Percentiles rank a stretch among this genome's conserved stretches.
phyloP scores from a whole-genome alignment of 2,113 vertebrate genomes.

The Turdus rufiventris region DNA sequence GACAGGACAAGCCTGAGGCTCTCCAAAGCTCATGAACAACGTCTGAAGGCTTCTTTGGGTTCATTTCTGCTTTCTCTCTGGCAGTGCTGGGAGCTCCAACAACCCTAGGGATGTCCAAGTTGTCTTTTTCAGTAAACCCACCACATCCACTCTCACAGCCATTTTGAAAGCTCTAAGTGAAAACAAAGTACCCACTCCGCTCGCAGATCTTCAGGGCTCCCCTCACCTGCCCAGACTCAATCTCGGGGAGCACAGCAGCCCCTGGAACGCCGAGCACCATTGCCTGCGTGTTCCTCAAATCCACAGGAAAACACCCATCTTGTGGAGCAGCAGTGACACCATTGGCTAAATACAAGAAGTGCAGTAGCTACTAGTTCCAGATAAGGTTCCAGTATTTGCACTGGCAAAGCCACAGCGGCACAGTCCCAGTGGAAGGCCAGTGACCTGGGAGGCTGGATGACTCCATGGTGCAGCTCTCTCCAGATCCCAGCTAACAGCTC shows the following conservation, averaged over 20 bases:
- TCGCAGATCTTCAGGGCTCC: not conserved
- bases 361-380: not conserved
- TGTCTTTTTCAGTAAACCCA: not conserved
- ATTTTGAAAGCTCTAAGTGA: not conserved
- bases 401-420: fast-evolving
- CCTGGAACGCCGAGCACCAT: fast-evolving
- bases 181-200: not conserved
- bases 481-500: not conserved
- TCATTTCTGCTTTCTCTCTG: fast-evolving
- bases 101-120: fast-evolving
- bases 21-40: not conserved
- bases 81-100: fast-evolving
- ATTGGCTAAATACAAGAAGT: conserved; percentile 59
- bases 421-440: not conserved
- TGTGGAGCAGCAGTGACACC: conserved; percentile 69
- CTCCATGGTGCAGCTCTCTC: fast-evolving
- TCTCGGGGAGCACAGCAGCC: fast-evolving
- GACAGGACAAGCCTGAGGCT: not conserved
- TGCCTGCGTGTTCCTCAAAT: not conserved
- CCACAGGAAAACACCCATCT: conserved; percentile 9
- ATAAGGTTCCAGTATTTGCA: not conserved
- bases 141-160: not conserved
- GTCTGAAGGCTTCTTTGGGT: not conserved
- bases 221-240: fast-evolving
- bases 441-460: not conserved